Conservation (phyloP, 2,797 vertebrate genomes). For the Chloroceryle amazona region DNA sequence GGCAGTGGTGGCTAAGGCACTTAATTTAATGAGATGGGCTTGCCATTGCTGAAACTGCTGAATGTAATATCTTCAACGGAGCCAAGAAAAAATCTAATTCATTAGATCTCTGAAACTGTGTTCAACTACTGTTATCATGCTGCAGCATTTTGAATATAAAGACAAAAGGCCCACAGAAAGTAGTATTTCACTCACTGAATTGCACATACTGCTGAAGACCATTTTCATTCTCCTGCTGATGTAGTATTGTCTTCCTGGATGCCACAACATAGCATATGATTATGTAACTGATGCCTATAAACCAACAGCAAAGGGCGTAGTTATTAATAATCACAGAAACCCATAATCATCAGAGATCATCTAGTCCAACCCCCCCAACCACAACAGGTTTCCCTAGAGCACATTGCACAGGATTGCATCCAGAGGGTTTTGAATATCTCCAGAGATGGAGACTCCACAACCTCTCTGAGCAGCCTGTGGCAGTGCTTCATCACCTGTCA, state of each 20-base stretch:
- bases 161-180: constrained; percentile 51
- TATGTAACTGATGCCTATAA: neutral
- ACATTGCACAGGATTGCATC: too few relatives aligned
- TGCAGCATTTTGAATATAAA: constrained; percentile 71
- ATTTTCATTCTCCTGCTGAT: neutral
- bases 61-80: constrained; percentile 67
- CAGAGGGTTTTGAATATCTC: too few relatives aligned
- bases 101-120: constrained; percentile 73
- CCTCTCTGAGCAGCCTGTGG: too few relatives aligned
- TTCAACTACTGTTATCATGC: constrained; percentile 47
- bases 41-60: constrained; percentile 82
- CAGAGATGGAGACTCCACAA: too few relatives aligned
- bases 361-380: too few relatives aligned
- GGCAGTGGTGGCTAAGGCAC: constrained; percentile 69
- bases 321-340: neutral
- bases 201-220: constrained; percentile 12
- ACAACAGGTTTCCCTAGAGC: too few relatives aligned
- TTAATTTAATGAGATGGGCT: constrained; percentile 84
- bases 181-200: constrained; percentile 42
- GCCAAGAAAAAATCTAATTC: constrained; percentile 79
- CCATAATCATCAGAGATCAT: too few relatives aligned
- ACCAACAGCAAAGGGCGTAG: neutral
- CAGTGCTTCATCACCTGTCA: too few relatives aligned
- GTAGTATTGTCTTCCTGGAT: constrained; percentile 19
- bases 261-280: neutral